Base-by-base conservation (phyloP, 2,113 vertebrate species). In the Solea solea region DNA sequence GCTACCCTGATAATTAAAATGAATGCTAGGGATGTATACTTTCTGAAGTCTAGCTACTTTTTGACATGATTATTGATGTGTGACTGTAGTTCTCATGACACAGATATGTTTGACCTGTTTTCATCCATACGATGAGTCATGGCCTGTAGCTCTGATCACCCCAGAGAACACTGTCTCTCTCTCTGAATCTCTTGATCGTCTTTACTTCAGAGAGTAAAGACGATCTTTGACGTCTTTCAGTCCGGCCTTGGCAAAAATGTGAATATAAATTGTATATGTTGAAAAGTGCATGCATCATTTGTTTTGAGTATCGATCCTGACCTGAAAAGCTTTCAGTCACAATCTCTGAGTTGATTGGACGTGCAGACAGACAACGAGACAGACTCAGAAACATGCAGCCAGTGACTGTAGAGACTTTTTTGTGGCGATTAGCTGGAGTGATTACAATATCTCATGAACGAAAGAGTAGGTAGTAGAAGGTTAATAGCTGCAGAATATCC, bases 161-260 rank as follows among this genome's bases (percentile, higher is more conserved):
- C 86, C 56, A 61, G 85, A 91, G 74, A 85, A 89, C 72, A 62
- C 81, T 86, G 66, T 90, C 90, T 89, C 79, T 76, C 49, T 76
- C 46, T 81, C 64, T 49, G 1, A 69, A 79, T 78, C 80, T 81
- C 78, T 75, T 61, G 14, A 67, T 42, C 70, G 62, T 67, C 65
- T 52, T 73, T 27, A 65, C 39, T 71, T 70, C 21, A 50, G 9
- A 46, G 12, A 40, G 42, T 7, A 12, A 46, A 53, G 45, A 16
- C 54, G 14, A 14, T 56, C 0, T 40, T 57, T 49, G 34, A 21
- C 9, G 34, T 41, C 3, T 52, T 51, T 48, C 34, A 34, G 3
- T 34, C 5, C 34, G 5, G 34, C 34, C 5, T 34, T 34, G 34
- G 34, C 34, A 34, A 21, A 34, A 34, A 34, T 34, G 34, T 34